Conservation (phyloP, 2,113 vertebrate species). For the Rousettus leschenaultii region DNA sequence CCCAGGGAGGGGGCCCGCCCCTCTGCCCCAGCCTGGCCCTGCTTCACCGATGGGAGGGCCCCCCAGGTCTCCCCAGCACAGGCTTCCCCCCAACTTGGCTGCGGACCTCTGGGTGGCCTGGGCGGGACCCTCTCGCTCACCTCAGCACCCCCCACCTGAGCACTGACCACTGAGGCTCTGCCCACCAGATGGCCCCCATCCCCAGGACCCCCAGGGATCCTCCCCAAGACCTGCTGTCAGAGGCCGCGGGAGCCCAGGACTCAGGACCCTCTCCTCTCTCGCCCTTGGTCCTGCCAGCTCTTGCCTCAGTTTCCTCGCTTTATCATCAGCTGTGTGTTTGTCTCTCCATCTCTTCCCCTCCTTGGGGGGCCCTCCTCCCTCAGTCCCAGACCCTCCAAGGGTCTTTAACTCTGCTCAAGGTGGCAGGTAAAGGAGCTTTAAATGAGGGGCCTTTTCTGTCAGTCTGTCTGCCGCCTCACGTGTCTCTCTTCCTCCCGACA, state of each 20-base stretch:
- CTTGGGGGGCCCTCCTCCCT: not conserved
- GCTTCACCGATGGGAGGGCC: too few species aligned
- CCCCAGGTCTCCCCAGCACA: not conserved
- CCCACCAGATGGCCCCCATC: not conserved
- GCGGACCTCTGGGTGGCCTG: not conserved
- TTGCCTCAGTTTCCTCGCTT: not conserved
- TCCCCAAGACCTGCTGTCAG: not conserved
- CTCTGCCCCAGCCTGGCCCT: not conserved
- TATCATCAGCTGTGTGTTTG: not conserved
- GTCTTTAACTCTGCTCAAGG: not conserved
- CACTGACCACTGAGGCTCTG: not conserved
- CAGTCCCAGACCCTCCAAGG: not conserved
- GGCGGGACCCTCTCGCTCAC: not conserved
- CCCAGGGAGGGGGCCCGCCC: not conserved
- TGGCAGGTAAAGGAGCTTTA: not conserved
- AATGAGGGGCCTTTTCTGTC: not conserved
- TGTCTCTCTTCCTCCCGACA: not conserved
- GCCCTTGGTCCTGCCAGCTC: fast-evolving
- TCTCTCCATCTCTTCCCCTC: not conserved
- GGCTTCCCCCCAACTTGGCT: not conserved
- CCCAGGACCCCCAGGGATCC: not conserved
- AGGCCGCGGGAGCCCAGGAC: not conserved
- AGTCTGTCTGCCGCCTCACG: not conserved
- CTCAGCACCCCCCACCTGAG: too few species aligned
- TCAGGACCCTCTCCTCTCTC: too few species aligned